Evolutionary conservation across 2,113 vertebrate genomes (phyloP).

Genomic region (Ciconia maguari): DNA sequence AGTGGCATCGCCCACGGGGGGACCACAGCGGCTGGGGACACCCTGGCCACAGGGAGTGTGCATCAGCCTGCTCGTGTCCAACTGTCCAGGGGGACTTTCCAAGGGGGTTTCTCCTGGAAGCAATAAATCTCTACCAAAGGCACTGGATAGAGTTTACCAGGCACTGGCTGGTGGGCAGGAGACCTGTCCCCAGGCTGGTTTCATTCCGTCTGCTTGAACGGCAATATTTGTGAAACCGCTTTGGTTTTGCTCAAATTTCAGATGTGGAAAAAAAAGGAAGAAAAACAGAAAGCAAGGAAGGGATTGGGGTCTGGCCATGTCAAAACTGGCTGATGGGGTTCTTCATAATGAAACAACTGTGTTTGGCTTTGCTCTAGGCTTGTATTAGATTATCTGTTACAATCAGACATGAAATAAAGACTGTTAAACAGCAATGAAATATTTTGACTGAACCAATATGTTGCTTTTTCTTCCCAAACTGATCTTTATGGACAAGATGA

Average conservation of each 20-base stretch:
- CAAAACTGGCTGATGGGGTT: neutral
- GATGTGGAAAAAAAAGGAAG: neutral
- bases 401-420: slow-evolving; percentile 22
- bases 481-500: slow-evolving; percentile 20
- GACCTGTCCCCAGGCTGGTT: neutral
- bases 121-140: neutral
- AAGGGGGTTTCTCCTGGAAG: neutral
- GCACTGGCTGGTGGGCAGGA: neutral
- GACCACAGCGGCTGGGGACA: neutral
- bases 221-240: neutral
- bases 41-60: rapidly evolving
- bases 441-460: slow-evolving; percentile 53
- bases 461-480: neutral
- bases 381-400: slow-evolving; percentile 33
- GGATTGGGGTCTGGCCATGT: neutral
- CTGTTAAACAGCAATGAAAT: slow-evolving; percentile 3
- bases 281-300: neutral
- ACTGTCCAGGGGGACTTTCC: neutral
- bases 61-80: neutral
- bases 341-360: slow-evolving; percentile 27
- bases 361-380: slow-evolving; percentile 27
- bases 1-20: neutral
- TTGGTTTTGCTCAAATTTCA: slow-evolving; percentile 27
- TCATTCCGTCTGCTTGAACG: neutral
- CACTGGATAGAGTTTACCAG: neutral